These are phyloP conservation scores for Synanthedon andrenaeformis DNA, from an alignment of 2,888 invertebrate genomes.

Conservation along the genomic window DNA sequence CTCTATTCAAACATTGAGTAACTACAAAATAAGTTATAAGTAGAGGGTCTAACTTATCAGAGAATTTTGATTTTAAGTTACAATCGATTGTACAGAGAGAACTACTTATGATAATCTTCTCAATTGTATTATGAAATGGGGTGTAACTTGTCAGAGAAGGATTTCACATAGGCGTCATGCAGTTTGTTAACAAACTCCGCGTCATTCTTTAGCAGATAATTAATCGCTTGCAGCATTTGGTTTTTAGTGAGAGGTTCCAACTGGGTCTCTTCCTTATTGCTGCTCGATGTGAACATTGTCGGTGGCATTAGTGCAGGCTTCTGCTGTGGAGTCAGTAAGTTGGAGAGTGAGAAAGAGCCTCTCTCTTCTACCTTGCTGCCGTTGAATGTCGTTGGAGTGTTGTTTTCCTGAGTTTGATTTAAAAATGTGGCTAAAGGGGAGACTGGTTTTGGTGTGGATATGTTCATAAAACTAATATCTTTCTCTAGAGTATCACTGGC, in stretches of 20 bases:
- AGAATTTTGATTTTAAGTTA: slow-evolving; percentile 61
- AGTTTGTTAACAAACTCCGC: slow-evolving; percentile 88
- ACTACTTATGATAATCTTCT: slow-evolving; percentile 33
- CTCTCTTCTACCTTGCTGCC: slow-evolving; percentile 44
- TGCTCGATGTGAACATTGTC: slow-evolving; percentile 82
- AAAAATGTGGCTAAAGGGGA: slow-evolving; percentile 71
- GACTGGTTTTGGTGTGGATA: slow-evolving; percentile 64
- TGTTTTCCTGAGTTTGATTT: slow-evolving; percentile 58
- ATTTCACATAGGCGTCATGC: slow-evolving; percentile 93
- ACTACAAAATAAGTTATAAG: slow-evolving; percentile 35
- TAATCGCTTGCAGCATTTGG: slow-evolving; percentile 90
- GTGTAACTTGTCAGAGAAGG: slow-evolving; percentile 76
- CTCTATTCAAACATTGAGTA: slow-evolving; percentile 50
- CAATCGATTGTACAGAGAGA: slow-evolving; percentile 51
- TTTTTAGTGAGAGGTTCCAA: slow-evolving; percentile 85
- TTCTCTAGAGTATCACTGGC: slow-evolving; percentile 40
- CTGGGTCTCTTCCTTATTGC: slow-evolving; percentile 49
- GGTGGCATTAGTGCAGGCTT: slow-evolving; percentile 88
- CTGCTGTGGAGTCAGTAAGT: slow-evolving; percentile 52
- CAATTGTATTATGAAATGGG: slow-evolving; percentile 58
- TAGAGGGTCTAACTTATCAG: slow-evolving; percentile 49
- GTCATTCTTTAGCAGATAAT: slow-evolving; percentile 88
- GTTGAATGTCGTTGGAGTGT: slow-evolving; percentile 38
- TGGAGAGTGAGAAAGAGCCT: slow-evolving; percentile 40
- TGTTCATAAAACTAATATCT: slow-evolving; percentile 65